Evolutionary conservation across 1,140 invertebrate species (phyloP).

Genomic region (Phocides pigmalion): DNA sequence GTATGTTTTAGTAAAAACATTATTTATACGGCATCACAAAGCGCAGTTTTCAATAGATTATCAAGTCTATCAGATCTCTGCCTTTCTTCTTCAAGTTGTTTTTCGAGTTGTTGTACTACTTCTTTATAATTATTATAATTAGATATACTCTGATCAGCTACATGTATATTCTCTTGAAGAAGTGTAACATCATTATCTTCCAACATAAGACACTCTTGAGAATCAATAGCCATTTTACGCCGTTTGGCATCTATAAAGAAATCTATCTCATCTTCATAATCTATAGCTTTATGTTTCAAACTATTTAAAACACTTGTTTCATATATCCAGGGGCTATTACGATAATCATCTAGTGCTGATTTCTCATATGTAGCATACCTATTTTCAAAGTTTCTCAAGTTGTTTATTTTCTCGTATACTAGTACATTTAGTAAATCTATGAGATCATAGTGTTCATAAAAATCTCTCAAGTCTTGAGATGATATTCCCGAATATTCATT

Average conservation of each 20-base stretch:
- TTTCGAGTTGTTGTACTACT: constrained; percentile 64
- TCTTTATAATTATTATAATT: constrained; percentile 57
- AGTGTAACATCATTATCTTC: constrained; percentile 67
- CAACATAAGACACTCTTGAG: constrained; percentile 59
- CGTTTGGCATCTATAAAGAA: constrained; percentile 65
- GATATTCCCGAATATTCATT: constrained; percentile 58
- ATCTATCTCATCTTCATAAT: constrained; percentile 70
- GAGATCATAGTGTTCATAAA: constrained; percentile 68
- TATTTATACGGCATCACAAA: constrained; percentile 45
- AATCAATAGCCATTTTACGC: constrained; percentile 61
- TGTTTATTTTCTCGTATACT: constrained; percentile 78
- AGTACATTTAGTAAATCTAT: constrained; percentile 77
- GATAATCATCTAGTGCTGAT: constrained; percentile 63
- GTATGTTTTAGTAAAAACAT: constrained; percentile 8
- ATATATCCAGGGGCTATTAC: constrained; percentile 72
- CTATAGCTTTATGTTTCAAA: constrained; percentile 62
- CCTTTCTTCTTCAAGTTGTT: constrained; percentile 66
- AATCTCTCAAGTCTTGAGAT: constrained; percentile 54
- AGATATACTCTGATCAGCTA: constrained; percentile 54
- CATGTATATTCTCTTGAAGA: constrained; percentile 64
- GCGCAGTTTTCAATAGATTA: constrained; percentile 62
- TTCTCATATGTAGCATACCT: constrained; percentile 72
- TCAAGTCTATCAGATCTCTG: constrained; percentile 74
- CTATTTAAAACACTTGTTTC: constrained; percentile 54
- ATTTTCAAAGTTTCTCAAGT: constrained; percentile 66